These are phyloP conservation scores for Lissonota sp. DNA, from an alignment of 2,888 invertebrate genomes.

Conservation along the genomic window DNA sequence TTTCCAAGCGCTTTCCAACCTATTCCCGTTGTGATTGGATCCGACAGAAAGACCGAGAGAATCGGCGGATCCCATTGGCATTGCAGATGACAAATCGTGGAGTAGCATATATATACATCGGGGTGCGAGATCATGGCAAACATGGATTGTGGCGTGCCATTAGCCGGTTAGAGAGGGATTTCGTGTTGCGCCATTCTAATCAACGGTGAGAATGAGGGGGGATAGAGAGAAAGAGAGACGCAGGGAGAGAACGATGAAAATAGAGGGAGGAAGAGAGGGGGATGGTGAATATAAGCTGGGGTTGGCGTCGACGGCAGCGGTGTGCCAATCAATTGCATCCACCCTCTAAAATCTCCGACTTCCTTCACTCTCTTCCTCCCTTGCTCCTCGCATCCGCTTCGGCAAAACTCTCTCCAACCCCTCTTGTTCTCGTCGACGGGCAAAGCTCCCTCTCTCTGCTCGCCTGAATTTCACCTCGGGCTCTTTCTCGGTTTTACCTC, in stretches of 20 bases:
- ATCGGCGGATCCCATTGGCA: constrained; percentile 78
- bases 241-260: constrained; percentile 8
- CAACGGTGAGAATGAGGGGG: constrained; percentile 68
- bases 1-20: too few species aligned
- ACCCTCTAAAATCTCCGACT: constrained; percentile 77
- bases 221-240: constrained; percentile 9
- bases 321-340: constrained; percentile 80
- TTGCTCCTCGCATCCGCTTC: not conserved
- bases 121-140: constrained; percentile 83
- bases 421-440: constrained; percentile 40
- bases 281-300: constrained; percentile 64
- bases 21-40: not conserved
- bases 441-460: constrained; percentile 13
- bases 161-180: constrained; percentile 83
- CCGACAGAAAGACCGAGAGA: constrained; percentile 52
- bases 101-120: constrained; percentile 71
- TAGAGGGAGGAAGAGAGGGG: constrained; percentile 3
- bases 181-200: constrained; percentile 83
- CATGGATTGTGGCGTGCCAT: constrained; percentile 82
- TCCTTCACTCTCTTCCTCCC: constrained; percentile 40
- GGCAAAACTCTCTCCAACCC: constrained; percentile 21
- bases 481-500: constrained; percentile 76
- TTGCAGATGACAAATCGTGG: constrained; percentile 81
- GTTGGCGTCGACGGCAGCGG: constrained; percentile 75
- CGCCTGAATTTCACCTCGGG: constrained; percentile 57